Percentiles rank a stretch among this genome's conserved stretches.
Conservation (phyloP, 1,140 invertebrate genomes). For the Hypothenemus hampei region DNA sequence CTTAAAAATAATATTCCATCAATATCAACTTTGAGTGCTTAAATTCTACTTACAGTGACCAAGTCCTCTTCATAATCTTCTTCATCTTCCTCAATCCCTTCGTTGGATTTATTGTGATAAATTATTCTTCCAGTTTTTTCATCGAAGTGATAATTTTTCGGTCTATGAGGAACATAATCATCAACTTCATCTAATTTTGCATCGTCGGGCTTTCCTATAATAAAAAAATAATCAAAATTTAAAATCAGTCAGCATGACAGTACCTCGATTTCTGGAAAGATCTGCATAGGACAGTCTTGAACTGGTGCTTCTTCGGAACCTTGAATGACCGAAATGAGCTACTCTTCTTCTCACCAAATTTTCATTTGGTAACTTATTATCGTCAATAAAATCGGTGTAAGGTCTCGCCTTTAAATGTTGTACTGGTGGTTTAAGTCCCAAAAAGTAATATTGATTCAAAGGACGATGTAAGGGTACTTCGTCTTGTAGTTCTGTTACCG, state of each 20-base stretch:
- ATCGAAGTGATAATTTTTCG: conserved; percentile 42
- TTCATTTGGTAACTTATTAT: conserved; percentile 3
- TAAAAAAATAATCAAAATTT: not conserved
- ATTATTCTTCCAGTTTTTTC: conserved; percentile 39
- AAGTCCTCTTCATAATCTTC: conserved; percentile 28
- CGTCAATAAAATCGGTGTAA: conserved; percentile 32
- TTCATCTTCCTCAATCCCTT: conserved; percentile 18
- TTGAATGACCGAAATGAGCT: not conserved
- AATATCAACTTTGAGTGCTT: not conserved
- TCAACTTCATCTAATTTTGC: conserved; percentile 39
- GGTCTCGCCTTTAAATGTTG: conserved; percentile 30
- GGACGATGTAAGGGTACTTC: not conserved
- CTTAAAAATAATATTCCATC: conserved; percentile 10
- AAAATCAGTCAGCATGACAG: not conserved
- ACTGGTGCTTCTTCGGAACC: conserved; percentile 22
- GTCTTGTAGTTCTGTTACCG: conserved; percentile 2
- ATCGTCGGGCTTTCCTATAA: conserved; percentile 20
- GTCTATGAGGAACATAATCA: conserved; percentile 42
- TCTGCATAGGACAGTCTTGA: conserved; percentile 31
- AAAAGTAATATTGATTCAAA: conserved; percentile 32
- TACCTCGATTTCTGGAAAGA: conserved; percentile 28
- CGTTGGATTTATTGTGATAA: conserved; percentile 34
- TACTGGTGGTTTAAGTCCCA: conserved; percentile 40
- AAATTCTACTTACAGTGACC: conserved; percentile 1
- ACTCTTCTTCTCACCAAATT: conserved; percentile 8